phyloP scores from a whole-genome alignment of 2,888 invertebrate species.

The Balanococcus diminutus region DNA sequence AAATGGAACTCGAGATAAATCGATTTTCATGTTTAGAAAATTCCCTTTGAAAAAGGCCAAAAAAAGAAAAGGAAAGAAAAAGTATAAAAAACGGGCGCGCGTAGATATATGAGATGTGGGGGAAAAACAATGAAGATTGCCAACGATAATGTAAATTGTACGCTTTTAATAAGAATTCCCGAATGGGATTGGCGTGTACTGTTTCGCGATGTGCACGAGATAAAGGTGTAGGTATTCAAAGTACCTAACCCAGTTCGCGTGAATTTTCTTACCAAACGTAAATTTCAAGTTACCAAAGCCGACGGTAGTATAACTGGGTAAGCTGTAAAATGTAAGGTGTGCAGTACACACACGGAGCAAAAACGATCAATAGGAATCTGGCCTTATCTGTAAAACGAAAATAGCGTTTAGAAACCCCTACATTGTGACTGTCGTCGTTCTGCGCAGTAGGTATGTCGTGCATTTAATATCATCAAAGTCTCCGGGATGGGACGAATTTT shows the following conservation, averaged over 20 bases:
- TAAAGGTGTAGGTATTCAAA: slow-evolving; percentile 24
- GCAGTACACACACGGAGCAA: slow-evolving; percentile 14
- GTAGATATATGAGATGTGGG: neutral
- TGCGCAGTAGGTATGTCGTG: neutral
- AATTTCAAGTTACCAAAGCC: neutral
- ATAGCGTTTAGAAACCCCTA: neutral
- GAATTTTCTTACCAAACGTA: slow-evolving; percentile 11
- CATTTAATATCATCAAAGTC: neutral
- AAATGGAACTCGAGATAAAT: neutral
- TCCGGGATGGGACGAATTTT: neutral
- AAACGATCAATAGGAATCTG: slow-evolving; percentile 34
- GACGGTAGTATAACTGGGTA: neutral
- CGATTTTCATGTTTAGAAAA: slow-evolving; percentile 2
- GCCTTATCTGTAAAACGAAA: slow-evolving; percentile 20
- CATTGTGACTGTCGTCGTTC: slow-evolving; percentile 7
- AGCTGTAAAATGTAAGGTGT: neutral
- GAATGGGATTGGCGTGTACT: slow-evolving; percentile 9
- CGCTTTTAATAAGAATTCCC: slow-evolving; percentile 28
- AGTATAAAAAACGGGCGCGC: neutral
- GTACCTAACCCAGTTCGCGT: slow-evolving; percentile 10
- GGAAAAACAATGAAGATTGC: slow-evolving; percentile 16
- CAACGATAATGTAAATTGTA: slow-evolving; percentile 19
- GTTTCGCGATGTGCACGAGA: neutral
- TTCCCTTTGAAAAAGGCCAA: neutral
- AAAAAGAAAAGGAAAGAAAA: neutral